Base-by-base conservation (phyloP, 2,888 invertebrate genomes). In the Lampropteryx suffumata region DNA sequence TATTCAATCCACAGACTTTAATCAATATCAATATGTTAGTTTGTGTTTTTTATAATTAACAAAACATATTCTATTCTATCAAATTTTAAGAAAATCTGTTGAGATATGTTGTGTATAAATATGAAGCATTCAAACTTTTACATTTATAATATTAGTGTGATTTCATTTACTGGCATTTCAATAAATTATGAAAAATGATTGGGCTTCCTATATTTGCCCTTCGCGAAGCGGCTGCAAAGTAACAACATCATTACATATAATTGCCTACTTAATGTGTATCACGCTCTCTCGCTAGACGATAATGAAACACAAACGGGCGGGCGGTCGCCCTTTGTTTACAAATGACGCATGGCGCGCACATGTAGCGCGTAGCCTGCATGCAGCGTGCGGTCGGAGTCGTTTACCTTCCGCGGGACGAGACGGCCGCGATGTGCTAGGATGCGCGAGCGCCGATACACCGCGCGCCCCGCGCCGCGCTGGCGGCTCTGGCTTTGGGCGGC, bases 331-430 rank as follows among this genome's bases (percentile, higher is more conserved):
- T 88, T 88, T 90, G 87, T 89, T 89, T 88, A 88, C 87, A 79
- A 83, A 83, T 88, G 87, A 88, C 89, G 88, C 86, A 86, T 82
- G 82, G 67, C 76, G 76, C 74, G 67, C 70, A 73, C 37, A 46
- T 46, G 52, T 33, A 45, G 46, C 43, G 64, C 76, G 79, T 78
- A 81, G 27, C 3, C 26, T 78, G 79, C 29, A 21, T 87, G 88
- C 88, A 87, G 80, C 82, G 79, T 80, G 77, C 76, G 76, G 76
- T 35, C 75, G 83, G 87, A 88, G 89, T 89, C 88, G 89, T 84
- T 86, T 85, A 88, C 88, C 87, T 86, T 86, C 83, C 83, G 80
- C 73, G 85, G 82, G 78, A 72, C 84, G 86, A 81, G 87, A 80
- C 87, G 82, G 75, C 69, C 82, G 85, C 81, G 83, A 84, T 86